phyloP scores from a whole-genome alignment of 2,113 vertebrate species.

The Paradoxurus hermaphroditus region DNA sequence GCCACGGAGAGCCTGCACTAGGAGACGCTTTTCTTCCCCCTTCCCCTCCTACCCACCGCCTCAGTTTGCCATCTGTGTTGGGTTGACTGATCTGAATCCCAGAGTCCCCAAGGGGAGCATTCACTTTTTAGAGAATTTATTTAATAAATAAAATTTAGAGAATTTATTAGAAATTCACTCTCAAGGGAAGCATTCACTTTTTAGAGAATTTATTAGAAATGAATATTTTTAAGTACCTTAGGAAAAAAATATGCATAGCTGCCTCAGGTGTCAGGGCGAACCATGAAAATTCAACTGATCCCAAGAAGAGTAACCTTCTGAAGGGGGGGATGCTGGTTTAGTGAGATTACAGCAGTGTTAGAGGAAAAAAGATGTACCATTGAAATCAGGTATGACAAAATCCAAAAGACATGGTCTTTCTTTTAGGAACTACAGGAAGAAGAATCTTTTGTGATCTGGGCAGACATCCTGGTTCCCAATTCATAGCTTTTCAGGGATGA shows the following conservation, averaged over 20 bases:
- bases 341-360: background rate
- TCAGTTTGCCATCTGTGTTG: background rate
- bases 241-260: background rate
- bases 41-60: background rate
- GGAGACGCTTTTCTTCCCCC: background rate
- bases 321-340: background rate
- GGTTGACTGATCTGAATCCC: background rate
- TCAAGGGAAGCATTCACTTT: background rate
- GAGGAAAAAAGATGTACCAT: background rate
- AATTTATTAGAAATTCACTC: no score
- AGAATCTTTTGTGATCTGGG: background rate
- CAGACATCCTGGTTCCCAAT: background rate
- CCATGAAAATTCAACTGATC: background rate
- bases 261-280: background rate
- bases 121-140: background rate
- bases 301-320: background rate
- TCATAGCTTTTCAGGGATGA: background rate
- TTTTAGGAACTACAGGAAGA: background rate
- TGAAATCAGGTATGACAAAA: background rate
- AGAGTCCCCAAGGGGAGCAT: background rate
- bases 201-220: background rate
- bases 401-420: background rate
- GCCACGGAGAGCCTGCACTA: accelerated
- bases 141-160: no score
- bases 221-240: background rate